phyloP scores from a whole-genome alignment of 2,888 invertebrate genomes.

The Xestia xanthographa region DNA sequence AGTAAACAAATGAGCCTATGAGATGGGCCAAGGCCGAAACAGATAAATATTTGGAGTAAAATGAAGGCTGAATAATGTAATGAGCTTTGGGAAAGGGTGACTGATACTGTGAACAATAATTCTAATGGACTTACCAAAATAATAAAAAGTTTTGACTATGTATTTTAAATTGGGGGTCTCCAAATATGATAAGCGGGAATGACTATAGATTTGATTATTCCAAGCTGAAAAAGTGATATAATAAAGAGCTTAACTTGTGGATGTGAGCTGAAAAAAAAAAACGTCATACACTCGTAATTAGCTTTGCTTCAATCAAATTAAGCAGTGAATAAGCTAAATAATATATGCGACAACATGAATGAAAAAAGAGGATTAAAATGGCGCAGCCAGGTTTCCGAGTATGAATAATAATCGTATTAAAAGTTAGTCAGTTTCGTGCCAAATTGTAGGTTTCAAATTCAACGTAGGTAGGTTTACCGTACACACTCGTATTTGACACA shows the following conservation, averaged over 20 bases:
- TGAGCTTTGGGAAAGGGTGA: slow-evolving; percentile 31
- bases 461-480: slow-evolving; percentile 2
- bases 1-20: slow-evolving; percentile 48
- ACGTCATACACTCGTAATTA: slow-evolving; percentile 7
- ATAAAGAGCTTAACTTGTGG: not conserved
- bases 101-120: slow-evolving; percentile 12
- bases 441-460: slow-evolving; percentile 36
- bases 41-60: slow-evolving; percentile 60
- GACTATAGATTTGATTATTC: not conserved
- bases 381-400: slow-evolving; percentile 1
- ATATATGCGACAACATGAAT: not conserved
- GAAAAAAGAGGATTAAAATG: slow-evolving; percentile 21
- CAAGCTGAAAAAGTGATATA: not conserved
- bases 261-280: not conserved
- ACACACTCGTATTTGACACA: slow-evolving; percentile 45
- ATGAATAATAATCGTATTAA: slow-evolving; percentile 33
- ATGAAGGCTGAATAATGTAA: slow-evolving; percentile 43
- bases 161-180: not conserved
- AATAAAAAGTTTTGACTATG: not conserved
- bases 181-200: not conserved
- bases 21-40: slow-evolving; percentile 62
- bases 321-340: not conserved
- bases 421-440: slow-evolving; percentile 32
- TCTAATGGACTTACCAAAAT: slow-evolving; percentile 17
- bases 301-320: not conserved